Conservation (phyloP, 92 coral and sea anemone genomes). For the Anthopleura xanthogrammica region DNA sequence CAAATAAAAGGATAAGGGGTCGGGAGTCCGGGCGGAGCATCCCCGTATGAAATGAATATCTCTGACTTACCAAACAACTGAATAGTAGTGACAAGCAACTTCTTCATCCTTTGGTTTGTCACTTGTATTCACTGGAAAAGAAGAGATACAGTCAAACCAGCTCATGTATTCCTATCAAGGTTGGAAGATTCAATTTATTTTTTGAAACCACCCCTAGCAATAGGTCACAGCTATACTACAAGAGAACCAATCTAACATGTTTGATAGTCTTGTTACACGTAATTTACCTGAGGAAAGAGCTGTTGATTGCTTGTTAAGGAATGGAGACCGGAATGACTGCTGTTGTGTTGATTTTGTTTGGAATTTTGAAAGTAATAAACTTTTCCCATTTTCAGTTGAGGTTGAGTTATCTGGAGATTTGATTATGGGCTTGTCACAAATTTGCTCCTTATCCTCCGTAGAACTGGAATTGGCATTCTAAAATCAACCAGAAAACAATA, state of each 20-base stretch:
- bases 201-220: too few relatives aligned
- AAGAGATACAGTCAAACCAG: neutral
- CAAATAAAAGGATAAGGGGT: too few relatives aligned
- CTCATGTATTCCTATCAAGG: too few relatives aligned
- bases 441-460: neutral
- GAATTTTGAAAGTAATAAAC: neutral
- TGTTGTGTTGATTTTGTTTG: neutral
- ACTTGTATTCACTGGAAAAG: neutral
- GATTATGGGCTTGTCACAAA: neutral
- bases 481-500: neutral
- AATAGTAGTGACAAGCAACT: conserved; percentile 47
- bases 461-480: neutral
- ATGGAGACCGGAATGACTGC: neutral
- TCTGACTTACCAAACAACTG: conserved; percentile 85
- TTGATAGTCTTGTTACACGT: neutral
- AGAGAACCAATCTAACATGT: too few relatives aligned
- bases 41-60: neutral
- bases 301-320: neutral
- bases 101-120: conserved; percentile 22
- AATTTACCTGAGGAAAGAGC: neutral
- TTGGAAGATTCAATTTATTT: too few relatives aligned
- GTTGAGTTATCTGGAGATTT: neutral
- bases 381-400: neutral
- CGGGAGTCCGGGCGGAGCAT: too few relatives aligned
- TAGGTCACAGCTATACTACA: too few relatives aligned